A percentile compares a stretch with the other conserved stretches of the same genome.
Evolutionary conservation across 2,113 vertebrate genomes (phyloP).

Genomic region (Odontophorus gujanensis): DNA sequence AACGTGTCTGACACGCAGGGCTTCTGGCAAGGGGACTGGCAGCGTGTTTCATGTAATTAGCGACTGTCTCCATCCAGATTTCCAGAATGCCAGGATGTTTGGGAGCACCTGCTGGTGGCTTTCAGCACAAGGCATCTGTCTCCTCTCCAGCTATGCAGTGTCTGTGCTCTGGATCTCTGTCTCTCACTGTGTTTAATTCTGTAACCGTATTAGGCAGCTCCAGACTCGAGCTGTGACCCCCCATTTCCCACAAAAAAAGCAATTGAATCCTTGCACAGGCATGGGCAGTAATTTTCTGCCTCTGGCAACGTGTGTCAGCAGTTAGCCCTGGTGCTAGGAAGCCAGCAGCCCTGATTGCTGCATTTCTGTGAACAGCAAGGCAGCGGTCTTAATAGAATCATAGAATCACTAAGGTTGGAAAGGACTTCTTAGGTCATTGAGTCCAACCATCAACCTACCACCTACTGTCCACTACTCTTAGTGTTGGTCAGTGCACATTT

Average conservation of each 20-base stretch:
- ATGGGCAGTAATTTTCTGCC: not conserved
- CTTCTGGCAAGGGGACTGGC: conserved; percentile 10
- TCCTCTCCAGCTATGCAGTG: not conserved
- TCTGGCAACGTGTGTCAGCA: not conserved
- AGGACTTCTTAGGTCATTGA: too few species aligned
- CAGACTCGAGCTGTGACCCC: not conserved
- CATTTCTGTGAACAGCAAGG: not conserved
- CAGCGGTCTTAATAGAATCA: not conserved
- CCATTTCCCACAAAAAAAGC: not conserved
- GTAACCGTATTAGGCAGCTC: not conserved
- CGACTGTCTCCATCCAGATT: not conserved
- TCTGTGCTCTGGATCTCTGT: not conserved
- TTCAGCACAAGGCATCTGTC: conserved; percentile 38
- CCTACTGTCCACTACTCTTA: not conserved
- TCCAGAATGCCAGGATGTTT: not conserved
- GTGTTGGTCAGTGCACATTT: not conserved
- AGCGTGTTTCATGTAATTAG: not conserved
- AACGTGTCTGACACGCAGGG: accelerated
- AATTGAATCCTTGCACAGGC: not conserved
- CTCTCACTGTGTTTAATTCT: not conserved
- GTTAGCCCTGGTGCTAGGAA: not conserved
- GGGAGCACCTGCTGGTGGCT: conserved; percentile 53
- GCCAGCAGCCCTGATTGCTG: not conserved
- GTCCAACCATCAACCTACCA: too few species aligned
- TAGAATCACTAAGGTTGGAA: too few species aligned